These are phyloP conservation scores for Cataglyphis livida DNA, from an alignment of 2,888 invertebrate genomes.

Conservation along the genomic window DNA sequence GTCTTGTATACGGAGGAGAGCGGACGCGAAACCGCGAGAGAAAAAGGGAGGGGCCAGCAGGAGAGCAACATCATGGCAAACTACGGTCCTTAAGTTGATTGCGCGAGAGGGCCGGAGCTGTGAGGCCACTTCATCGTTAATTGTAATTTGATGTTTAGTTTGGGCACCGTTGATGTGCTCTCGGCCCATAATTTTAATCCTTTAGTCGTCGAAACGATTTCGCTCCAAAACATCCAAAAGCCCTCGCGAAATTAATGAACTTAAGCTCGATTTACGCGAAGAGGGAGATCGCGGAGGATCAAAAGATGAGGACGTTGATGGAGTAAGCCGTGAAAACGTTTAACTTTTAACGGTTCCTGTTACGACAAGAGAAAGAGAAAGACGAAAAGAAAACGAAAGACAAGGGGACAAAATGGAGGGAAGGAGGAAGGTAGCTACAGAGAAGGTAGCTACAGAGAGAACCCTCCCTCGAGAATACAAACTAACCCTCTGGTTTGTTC, in stretches of 20 bases:
- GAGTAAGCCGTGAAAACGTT: conserved; percentile 72
- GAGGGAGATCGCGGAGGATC: conserved; percentile 68
- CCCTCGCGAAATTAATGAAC: conserved; percentile 81
- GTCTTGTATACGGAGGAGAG: conserved; percentile 8
- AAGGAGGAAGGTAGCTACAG: not conserved
- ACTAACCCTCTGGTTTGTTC: conserved; percentile 71
- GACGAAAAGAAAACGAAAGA: not conserved
- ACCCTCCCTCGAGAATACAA: conserved; percentile 57
- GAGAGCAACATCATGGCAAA: conserved; percentile 69
- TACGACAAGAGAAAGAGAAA: conserved; percentile 51
- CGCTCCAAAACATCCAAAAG: conserved; percentile 73
- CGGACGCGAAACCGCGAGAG: conserved; percentile 33
- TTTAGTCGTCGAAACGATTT: conserved; percentile 77
- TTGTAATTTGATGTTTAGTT: conserved; percentile 83
- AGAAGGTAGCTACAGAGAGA: not conserved
- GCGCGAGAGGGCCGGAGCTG: conserved; percentile 61
- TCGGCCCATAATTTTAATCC: conserved; percentile 79
- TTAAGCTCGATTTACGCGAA: conserved; percentile 77
- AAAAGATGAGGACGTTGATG: conserved; percentile 68
- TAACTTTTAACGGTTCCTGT: conserved; percentile 74
- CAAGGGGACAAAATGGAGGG: not conserved
- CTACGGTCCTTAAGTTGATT: conserved; percentile 75
- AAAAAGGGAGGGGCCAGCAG: conserved; percentile 28
- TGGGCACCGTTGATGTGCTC: conserved; percentile 66
- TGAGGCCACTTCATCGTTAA: conserved; percentile 80